These are phyloP conservation scores for Petrolisthes manimaculis DNA, from an alignment of 2,888 invertebrate genomes.

Conservation along the genomic window DNA sequence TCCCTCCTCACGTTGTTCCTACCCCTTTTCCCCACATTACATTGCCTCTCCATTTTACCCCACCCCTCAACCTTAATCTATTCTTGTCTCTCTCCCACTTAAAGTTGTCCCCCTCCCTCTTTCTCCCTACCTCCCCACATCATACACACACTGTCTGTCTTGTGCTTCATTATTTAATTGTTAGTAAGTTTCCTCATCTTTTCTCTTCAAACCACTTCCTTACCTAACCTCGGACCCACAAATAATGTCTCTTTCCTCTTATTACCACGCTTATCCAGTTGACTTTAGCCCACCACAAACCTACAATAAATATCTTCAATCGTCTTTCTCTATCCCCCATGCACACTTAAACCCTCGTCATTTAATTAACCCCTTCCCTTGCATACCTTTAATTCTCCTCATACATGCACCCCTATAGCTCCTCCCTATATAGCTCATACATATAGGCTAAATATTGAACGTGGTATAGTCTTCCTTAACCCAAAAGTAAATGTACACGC, in stretches of 20 bases:
- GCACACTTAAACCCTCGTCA: too few species aligned
- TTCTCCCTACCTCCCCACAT: not conserved
- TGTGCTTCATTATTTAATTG: not conserved
- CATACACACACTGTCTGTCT: not conserved
- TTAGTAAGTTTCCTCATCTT: not conserved
- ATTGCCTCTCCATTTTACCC: not conserved
- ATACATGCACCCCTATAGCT: too few species aligned
- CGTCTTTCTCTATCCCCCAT: too few species aligned
- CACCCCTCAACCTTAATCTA: not conserved
- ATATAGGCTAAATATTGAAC: too few species aligned
- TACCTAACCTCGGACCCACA: not conserved
- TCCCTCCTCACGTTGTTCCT: not conserved
- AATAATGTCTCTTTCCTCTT: not conserved
- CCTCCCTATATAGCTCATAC: too few species aligned
- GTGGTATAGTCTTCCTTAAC: too few species aligned
- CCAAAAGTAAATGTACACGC: too few species aligned
- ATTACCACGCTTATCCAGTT: not conserved
- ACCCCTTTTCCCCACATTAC: not conserved
- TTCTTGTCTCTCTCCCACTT: conserved; percentile 6
- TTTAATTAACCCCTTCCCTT: too few species aligned
- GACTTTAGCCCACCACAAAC: not conserved
- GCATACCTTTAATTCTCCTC: too few species aligned
- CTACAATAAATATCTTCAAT: too few species aligned
- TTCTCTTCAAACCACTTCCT: not conserved
- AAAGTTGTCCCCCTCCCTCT: not conserved